Conservation (phyloP, 2,113 vertebrate genomes). For the Dicaeum eximium region DNA sequence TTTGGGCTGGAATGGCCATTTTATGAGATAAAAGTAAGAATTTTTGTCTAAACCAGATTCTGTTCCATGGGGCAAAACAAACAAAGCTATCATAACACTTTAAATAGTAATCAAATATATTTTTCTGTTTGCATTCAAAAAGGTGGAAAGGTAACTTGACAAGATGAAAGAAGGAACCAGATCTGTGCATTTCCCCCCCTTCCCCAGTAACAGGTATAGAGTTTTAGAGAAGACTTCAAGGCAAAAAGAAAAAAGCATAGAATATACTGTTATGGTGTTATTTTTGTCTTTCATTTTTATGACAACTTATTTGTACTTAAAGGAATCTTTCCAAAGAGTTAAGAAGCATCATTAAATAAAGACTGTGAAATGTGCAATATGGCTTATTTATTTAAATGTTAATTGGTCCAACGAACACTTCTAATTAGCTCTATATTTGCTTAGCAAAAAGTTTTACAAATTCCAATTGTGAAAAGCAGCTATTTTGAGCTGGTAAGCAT, state of each 20-base stretch:
- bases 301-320: constrained; percentile 87
- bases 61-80: constrained; percentile 71
- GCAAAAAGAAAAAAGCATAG: constrained; percentile 68
- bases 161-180: constrained; percentile 58
- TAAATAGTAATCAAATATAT: constrained; percentile 79
- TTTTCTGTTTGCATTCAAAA: constrained; percentile 72
- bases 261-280: constrained; percentile 78
- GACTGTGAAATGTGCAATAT: constrained; percentile 98
- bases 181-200: constrained; percentile 28
- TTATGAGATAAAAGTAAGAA: constrained; percentile 66
- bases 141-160: constrained; percentile 69
- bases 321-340: constrained; percentile 87
- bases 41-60: constrained; percentile 61
- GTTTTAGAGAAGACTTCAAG: constrained; percentile 76
- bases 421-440: constrained; percentile 99
- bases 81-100: constrained; percentile 75
- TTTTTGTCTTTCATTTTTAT: constrained; percentile 86
- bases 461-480: constrained; percentile 90
- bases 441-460: constrained; percentile 95
- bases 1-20: constrained; percentile 42
- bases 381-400: constrained; percentile 96
- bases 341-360: constrained; percentile 99
- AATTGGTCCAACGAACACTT: constrained; percentile 95
- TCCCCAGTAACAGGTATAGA: constrained; percentile 65
- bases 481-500: constrained; percentile 87